phyloP scores from a whole-genome alignment of 2,888 invertebrate genomes.

The Gortyna flavago region DNA sequence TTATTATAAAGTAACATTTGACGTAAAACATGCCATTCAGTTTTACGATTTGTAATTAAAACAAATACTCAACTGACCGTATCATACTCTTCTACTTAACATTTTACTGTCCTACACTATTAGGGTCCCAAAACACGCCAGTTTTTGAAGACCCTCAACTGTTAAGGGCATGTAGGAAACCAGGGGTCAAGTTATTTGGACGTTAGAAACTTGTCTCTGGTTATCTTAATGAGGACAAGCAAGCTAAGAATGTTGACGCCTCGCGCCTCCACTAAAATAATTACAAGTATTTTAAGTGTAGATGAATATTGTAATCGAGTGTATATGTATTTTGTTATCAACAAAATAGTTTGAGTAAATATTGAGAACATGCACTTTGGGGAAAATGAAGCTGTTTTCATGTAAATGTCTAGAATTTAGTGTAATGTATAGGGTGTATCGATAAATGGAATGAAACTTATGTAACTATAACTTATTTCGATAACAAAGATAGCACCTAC shows the following conservation, averaged over 20 bases:
- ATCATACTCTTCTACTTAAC: slow-evolving; percentile 66
- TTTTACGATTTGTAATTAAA: slow-evolving; percentile 67
- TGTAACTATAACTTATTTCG: not conserved
- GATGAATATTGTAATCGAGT: slow-evolving; percentile 56
- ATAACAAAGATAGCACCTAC: not conserved
- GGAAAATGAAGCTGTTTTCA: slow-evolving; percentile 34
- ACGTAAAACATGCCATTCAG: slow-evolving; percentile 35
- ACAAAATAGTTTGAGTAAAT: slow-evolving; percentile 32
- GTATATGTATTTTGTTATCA: slow-evolving; percentile 27
- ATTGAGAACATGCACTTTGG: slow-evolving; percentile 14
- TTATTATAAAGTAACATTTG: slow-evolving; percentile 9
- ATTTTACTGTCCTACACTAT: slow-evolving; percentile 69
- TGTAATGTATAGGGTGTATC: not conserved
- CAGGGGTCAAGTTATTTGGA: slow-evolving; percentile 44
- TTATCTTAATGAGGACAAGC: slow-evolving; percentile 70
- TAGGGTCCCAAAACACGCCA: slow-evolving; percentile 34
- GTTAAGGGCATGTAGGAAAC: not conserved
- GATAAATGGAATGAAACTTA: not conserved
- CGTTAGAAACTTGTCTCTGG: slow-evolving; percentile 13
- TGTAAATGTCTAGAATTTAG: slow-evolving; percentile 34
- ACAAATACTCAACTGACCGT: slow-evolving; percentile 54
- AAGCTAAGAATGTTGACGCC: slow-evolving; percentile 68
- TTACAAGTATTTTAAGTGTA: slow-evolving; percentile 64
- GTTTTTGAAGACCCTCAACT: slow-evolving; percentile 34
- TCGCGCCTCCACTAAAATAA: slow-evolving; percentile 66